A percentile compares a stretch with the other conserved stretches of the same genome.
Conservation (phyloP, 2,888 invertebrate genomes). For the Orchestes rusci region DNA sequence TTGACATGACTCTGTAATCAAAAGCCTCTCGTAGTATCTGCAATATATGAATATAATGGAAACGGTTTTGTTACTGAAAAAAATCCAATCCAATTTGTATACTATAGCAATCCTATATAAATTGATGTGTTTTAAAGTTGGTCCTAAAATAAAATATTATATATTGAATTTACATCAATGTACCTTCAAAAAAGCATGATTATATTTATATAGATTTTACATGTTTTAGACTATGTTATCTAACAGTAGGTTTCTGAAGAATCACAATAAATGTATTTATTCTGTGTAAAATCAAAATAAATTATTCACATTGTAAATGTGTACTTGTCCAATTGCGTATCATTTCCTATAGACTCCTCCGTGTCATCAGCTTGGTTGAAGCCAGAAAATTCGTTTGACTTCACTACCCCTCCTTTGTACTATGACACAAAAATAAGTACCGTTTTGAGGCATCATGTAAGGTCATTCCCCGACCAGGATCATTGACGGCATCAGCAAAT, state of each 20-base stretch:
- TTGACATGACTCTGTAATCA: no score
- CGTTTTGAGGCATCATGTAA: no score
- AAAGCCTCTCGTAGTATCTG: no score
- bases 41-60: background rate
- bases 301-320: no score
- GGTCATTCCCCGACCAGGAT: no score
- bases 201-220: constrained; percentile 23
- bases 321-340: no score
- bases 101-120: background rate
- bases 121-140: background rate
- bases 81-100: background rate
- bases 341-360: no score
- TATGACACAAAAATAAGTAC: no score
- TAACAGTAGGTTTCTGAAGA: constrained; percentile 10
- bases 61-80: background rate
- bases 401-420: background rate
- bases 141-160: constrained; percentile 2
- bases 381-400: no score
- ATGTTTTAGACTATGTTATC: constrained; percentile 22
- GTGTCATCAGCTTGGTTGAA: no score
- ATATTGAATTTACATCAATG: constrained; percentile 13
- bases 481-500: no score
- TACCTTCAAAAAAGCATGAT: constrained; percentile 13
- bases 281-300: no score
- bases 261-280: constrained; percentile 12